Evolutionary conservation across 1,140 invertebrate species (phyloP), one percentile per base, ranked within the genome.

Genomic region (Pseudomyrmex gracilis): DNA sequence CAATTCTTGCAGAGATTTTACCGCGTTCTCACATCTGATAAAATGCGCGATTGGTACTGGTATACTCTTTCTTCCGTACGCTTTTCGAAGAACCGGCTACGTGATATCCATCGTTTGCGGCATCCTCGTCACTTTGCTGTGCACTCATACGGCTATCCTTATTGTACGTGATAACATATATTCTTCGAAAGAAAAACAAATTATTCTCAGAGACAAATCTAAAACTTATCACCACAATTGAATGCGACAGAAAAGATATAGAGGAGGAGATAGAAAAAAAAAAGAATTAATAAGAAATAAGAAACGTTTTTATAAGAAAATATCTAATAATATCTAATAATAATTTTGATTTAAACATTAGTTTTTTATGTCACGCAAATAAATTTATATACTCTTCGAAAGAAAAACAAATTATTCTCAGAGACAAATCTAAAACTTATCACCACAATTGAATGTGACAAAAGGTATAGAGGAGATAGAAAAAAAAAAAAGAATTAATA

Each of bases 41-140:
- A 95, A 96, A 86, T 90, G 92, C 58, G 95, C 96, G 63, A 91
- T 96, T 34, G 96, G 96, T 2, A 95, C 94, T 2, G 96, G 96
- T 0, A 94, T 96, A 58, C 89, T 96, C 71, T 96, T 96, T 51
- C 94, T 96, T 89, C 95, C 96, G 34, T 90, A 94, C 61, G 95
- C 95, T 13, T 95, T 96, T 84, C 94, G 93, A 84, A 94, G 95
- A 90, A 94, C 95, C 66, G 96, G 96, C 71, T 90, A 96, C 12
- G 89, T 93, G 84, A 94, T 95, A 82, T 93, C 95, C 12, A 82
- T 94, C 4, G 61, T 94, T 5, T 94, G 92, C 22, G 92, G 94
- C 15, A 71, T 95, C 15, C 10, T 95, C 15, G 89, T 95, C 45
- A 95, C 94, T 4, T 15, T 93, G 3, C 82, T 95, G 45, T 94